Evolutionary conservation across 2,888 invertebrate genomes (phyloP), one percentile per base, ranked within the genome.

Genomic region (Napeogenes inachia): DNA sequence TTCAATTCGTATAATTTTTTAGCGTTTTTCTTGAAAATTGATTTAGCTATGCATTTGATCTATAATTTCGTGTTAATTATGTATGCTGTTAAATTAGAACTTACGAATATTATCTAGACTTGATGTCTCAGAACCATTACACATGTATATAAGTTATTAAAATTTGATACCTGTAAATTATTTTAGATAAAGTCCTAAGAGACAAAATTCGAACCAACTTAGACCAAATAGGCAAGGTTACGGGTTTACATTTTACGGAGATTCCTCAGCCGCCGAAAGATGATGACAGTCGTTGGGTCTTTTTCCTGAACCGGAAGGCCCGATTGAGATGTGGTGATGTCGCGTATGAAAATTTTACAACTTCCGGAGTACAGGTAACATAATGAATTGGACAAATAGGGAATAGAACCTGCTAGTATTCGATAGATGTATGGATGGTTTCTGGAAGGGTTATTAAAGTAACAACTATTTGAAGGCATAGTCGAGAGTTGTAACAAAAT

Each of bases 261-360:
- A 57, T 87, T 45, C 75, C 75, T 0, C 71, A 56, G 32, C 81
- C 85, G 0, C 86, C 87, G 0, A 55, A 60, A 0, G 76, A 80
- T 6, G 68, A 76, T 0, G 60, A 71, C 0, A 72, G 70, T 2
- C 74, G 88, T 72, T 88, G 81, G 80, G 82, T 87, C 3, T 74
- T 87, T 47, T 87, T 88, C 64, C 61, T 83, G 2, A 88, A 88
- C 62, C 79, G 87, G 2, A 74, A 76, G 55, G 80, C 78, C 0
- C 67, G 74, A 4, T 70, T 85, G 5, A 72, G 69, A 4, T 87
- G 87, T 67, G 74, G 68, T 59, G 86, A 85, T 61, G 77, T 84
- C 59, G 71, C 76, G 4, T 71, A 73, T 12, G 67, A 66, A 1
- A 75, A 79, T 32, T 83, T 83, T 32, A 84, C 81, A 0, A 79